Conservation (phyloP, 2,113 vertebrate species). For the Lota lota region DNA sequence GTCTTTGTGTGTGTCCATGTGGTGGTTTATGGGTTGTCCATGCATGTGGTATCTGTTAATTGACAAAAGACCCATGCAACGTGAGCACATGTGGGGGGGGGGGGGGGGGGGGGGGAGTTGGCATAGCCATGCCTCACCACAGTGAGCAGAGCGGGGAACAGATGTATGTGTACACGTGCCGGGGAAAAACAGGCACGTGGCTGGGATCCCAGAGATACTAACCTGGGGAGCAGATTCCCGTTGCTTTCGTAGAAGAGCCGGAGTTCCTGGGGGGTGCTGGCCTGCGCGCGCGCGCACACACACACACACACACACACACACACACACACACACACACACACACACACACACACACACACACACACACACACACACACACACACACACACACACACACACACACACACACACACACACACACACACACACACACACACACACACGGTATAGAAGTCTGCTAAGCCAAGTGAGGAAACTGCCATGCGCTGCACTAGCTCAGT, state of each 20-base stretch:
- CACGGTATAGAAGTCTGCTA: not conserved
- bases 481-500: slow-evolving; percentile 22
- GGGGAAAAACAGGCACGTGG: not conserved
- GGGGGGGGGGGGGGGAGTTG: not conserved
- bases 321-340: slow-evolving; percentile 4
- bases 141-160: slow-evolving; percentile 14
- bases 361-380: not conserved
- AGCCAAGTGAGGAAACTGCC: slow-evolving; percentile 21
- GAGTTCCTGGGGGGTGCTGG: slow-evolving; percentile 92
- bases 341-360: not conserved
- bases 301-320: slow-evolving; percentile 13
- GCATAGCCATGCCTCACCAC: slow-evolving; percentile 2
- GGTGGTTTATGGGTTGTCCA: too few relatives aligned
- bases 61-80: not conserved
- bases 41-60: too few relatives aligned
- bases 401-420: not conserved
- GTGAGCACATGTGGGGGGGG: not conserved
- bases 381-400: not conserved
- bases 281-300: slow-evolving; percentile 65
- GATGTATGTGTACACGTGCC: slow-evolving; percentile 8
- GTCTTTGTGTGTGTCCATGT: too few relatives aligned
- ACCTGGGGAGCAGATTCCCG: slow-evolving; percentile 88
- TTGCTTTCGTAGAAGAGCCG: slow-evolving; percentile 94
- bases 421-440: not conserved
- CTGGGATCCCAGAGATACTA: slow-evolving; percentile 49